These are phyloP conservation scores for Phaedon cochleariae DNA, from an alignment of 2,888 invertebrate species.

Conservation along the genomic window DNA sequence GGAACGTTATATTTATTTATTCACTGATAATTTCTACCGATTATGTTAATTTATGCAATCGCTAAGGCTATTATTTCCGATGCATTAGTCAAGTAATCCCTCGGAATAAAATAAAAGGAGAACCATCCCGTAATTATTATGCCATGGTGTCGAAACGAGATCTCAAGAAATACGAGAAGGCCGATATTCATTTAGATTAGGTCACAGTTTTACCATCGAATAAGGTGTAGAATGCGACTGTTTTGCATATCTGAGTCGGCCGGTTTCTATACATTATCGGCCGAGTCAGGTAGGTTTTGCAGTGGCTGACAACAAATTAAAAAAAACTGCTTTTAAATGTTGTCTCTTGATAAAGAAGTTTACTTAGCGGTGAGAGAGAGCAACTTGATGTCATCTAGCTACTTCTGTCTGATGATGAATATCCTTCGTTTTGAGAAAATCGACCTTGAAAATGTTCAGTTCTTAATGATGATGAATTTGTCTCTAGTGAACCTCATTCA, in stretches of 20 bases:
- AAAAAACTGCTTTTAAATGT: too few relatives aligned
- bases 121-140: background rate
- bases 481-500: too few relatives aligned
- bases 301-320: background rate
- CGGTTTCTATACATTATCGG: background rate
- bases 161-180: slow-evolving; percentile 10
- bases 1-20: too few relatives aligned
- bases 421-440: too few relatives aligned
- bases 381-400: too few relatives aligned
- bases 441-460: too few relatives aligned
- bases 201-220: slow-evolving; percentile 21
- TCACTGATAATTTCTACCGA: too few relatives aligned
- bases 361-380: too few relatives aligned
- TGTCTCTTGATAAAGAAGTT: too few relatives aligned
- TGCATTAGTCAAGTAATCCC: slow-evolving; percentile 12
- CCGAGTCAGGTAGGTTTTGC: background rate
- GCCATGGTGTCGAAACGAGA: background rate
- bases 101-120: background rate
- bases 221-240: slow-evolving; percentile 30
- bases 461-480: too few relatives aligned
- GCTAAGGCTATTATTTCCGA: slow-evolving; percentile 9
- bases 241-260: slow-evolving; percentile 26
- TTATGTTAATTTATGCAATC: background rate
- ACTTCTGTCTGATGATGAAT: too few relatives aligned
- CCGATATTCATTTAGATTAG: slow-evolving; percentile 31